Percentiles rank a stretch among this genome's conserved stretches.
phyloP scores from a whole-genome alignment of 1,140 invertebrate genomes.

The Drosophila pseudoobscura region DNA sequence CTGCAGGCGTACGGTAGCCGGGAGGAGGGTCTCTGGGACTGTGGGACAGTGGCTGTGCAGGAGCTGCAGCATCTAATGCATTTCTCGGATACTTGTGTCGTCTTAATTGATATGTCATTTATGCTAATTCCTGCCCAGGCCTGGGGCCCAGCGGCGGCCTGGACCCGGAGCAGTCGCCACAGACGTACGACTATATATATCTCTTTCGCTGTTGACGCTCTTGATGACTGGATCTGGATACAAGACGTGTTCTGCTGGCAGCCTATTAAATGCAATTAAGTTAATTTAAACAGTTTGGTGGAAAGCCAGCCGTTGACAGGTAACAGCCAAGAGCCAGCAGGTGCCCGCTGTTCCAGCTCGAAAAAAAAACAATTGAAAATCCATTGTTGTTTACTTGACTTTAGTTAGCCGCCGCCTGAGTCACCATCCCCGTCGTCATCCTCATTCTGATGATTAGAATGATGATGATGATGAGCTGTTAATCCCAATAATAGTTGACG shows the following conservation, averaged over 20 bases:
- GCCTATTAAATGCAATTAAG: constrained; percentile 74
- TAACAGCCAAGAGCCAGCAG: constrained; percentile 67
- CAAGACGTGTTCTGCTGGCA: constrained; percentile 51
- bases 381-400: constrained; percentile 35
- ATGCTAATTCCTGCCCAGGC: constrained; percentile 60
- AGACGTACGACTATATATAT: too few relatives aligned
- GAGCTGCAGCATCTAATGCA: constrained; percentile 61
- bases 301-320: constrained; percentile 37
- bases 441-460: too few relatives aligned
- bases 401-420: constrained; percentile 22
- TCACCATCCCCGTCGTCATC: background rate
- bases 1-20: constrained; percentile 44
- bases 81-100: constrained; percentile 73
- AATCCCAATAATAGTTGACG: constrained; percentile 41
- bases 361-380: constrained; percentile 44
- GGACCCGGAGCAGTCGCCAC: background rate
- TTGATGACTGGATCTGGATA: constrained; percentile 31
- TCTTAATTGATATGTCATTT: constrained; percentile 78
- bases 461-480: constrained; percentile 30
- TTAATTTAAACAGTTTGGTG: constrained; percentile 72
- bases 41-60: constrained; percentile 3
- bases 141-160: background rate
- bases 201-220: constrained; percentile 7
- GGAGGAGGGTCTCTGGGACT: constrained; percentile 23
- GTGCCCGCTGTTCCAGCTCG: constrained; percentile 29